Conservation (phyloP, 2,113 vertebrate species). For the Xiphophorus hellerii region DNA sequence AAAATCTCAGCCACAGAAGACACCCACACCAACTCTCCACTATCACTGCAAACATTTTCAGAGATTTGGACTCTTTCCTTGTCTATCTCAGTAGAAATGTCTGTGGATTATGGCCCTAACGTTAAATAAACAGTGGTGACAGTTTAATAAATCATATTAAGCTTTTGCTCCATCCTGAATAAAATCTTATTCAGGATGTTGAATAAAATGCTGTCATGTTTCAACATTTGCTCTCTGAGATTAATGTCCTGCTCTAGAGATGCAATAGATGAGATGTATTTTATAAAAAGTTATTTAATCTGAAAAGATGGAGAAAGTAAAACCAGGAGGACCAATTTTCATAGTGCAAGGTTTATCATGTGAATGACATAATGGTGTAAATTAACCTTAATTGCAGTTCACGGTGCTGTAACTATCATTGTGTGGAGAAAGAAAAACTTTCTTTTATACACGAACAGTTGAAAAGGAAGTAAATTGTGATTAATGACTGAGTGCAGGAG, state of each 20-base stretch:
- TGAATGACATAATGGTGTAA: neutral
- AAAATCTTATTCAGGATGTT: neutral
- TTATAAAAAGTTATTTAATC: too few species aligned
- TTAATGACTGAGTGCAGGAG: neutral
- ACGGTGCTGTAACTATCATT: neutral
- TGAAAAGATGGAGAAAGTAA: neutral
- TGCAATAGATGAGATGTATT: too few species aligned
- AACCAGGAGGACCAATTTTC: neutral
- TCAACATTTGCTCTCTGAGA: neutral
- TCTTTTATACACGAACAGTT: neutral
- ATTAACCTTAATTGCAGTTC: neutral
- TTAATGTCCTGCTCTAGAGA: neutral
- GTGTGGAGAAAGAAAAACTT: too few species aligned
- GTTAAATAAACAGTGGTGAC: slow-evolving; percentile 1
- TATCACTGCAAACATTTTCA: slow-evolving; percentile 7
- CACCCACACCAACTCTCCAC: neutral
- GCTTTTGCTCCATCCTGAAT: neutral
- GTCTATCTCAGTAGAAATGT: neutral
- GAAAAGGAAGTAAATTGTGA: neutral
- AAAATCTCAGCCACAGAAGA: neutral
- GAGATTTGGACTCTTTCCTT: slow-evolving; percentile 6
- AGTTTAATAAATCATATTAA: slow-evolving; percentile 11
- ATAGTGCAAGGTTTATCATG: neutral
- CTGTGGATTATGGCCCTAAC: neutral
- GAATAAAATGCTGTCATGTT: neutral